These are phyloP conservation scores for Suillia variegata DNA, from an alignment of 2,888 invertebrate genomes.

Conservation along the genomic window DNA sequence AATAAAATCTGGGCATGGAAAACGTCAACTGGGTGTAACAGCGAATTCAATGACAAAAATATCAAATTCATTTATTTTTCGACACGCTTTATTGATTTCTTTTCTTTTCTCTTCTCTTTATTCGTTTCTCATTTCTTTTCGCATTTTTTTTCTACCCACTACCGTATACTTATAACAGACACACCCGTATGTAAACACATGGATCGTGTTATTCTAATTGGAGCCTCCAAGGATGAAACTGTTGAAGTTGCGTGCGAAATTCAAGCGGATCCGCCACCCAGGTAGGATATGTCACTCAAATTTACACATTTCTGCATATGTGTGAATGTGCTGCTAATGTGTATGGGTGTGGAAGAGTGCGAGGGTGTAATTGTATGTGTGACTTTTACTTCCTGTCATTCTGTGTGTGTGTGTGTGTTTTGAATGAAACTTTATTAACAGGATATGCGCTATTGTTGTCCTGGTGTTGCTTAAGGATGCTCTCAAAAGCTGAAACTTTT, in stretches of 20 bases:
- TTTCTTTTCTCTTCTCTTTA: too few species aligned
- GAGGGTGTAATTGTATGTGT: too few species aligned
- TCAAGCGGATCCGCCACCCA: conserved; percentile 88
- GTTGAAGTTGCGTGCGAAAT: conserved; percentile 87
- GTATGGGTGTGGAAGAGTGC: too few species aligned
- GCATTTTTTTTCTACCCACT: too few species aligned
- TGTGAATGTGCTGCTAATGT: conserved; percentile 8
- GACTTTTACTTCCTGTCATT: conserved; percentile 51
- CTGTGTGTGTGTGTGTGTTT: too few species aligned
- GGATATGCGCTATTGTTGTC: background rate
- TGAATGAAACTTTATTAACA: conserved; percentile 41
- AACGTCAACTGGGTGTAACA: too few species aligned
- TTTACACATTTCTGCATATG: background rate
- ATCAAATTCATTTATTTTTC: too few species aligned
- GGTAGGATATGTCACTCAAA: conserved; percentile 42
- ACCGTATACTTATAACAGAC: too few species aligned
- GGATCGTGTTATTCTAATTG: conserved; percentile 80
- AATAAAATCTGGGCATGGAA: too few species aligned
- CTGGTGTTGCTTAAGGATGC: background rate
- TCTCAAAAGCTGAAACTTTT: background rate
- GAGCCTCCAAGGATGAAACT: conserved; percentile 85
- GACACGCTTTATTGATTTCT: too few species aligned
- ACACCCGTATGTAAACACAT: conserved; percentile 78
- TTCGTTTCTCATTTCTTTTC: too few species aligned
- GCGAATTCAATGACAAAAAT: too few species aligned